phyloP scores from a whole-genome alignment of 2,888 invertebrate genomes.

The Drosophila kambysellisi region DNA sequence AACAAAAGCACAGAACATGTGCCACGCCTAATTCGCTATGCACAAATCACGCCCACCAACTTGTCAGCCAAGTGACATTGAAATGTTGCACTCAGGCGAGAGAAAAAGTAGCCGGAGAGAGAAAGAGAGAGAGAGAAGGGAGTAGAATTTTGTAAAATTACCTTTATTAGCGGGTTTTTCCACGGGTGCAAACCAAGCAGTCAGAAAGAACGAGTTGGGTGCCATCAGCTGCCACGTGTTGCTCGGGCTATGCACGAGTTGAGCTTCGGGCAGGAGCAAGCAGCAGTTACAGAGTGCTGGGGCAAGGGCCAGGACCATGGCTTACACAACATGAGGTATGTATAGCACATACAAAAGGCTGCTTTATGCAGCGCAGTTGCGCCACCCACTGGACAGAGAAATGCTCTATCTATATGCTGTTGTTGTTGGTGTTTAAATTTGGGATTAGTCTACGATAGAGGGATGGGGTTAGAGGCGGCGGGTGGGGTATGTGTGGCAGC shows the following conservation, averaged over 20 bases:
- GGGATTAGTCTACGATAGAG: slow-evolving; percentile 45
- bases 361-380: slow-evolving; percentile 27
- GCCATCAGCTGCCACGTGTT: slow-evolving; percentile 63
- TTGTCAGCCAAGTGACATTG: slow-evolving; percentile 70
- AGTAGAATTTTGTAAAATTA: slow-evolving; percentile 60
- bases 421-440: slow-evolving; percentile 41
- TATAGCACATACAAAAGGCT: slow-evolving; percentile 26
- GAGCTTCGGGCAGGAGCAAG: slow-evolving; percentile 7
- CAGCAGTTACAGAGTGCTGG: neutral
- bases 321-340: slow-evolving; percentile 38
- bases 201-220: neutral
- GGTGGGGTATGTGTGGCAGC: neutral
- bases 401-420: slow-evolving; percentile 6
- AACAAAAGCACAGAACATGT: slow-evolving; percentile 43
- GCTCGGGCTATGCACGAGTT: slow-evolving; percentile 57
- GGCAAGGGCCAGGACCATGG: slow-evolving; percentile 7
- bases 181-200: slow-evolving; percentile 3
- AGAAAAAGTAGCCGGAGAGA: slow-evolving; percentile 1
- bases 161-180: slow-evolving; percentile 70
- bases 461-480: neutral
- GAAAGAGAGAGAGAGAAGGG: neutral
- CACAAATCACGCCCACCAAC: slow-evolving; percentile 65
- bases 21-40: slow-evolving; percentile 46
- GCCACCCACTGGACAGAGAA: slow-evolving; percentile 29
- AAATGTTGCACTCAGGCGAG: slow-evolving; percentile 51